Evolutionary conservation across 2,113 vertebrate species (phyloP).

Genomic region (Tetraodon nigroviridis): DNA sequence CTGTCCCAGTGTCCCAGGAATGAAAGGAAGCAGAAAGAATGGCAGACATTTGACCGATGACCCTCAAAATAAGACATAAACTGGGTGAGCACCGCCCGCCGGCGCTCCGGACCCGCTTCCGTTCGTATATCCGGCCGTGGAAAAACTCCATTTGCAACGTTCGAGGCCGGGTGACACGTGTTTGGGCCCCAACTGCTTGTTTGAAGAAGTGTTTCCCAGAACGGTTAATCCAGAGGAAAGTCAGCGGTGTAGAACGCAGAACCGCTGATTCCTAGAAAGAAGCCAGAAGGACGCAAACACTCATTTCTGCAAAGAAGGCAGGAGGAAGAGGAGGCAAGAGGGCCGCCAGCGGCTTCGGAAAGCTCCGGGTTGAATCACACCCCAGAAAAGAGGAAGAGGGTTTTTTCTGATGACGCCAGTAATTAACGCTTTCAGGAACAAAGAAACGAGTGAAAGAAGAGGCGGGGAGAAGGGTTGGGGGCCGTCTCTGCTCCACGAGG

Average conservation of each 20-base stretch:
- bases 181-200: not conserved
- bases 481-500: too few relatives aligned
- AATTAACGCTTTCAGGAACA: constrained; percentile 7
- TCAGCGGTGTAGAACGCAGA: not conserved
- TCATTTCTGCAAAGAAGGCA: not conserved
- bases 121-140: not conserved
- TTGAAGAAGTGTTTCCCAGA: not conserved
- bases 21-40: too few relatives aligned
- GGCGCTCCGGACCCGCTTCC: too few relatives aligned
- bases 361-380: not conserved
- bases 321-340: not conserved
- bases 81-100: too few relatives aligned
- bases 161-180: not conserved
- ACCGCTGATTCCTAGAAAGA: not conserved
- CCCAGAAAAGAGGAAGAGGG: constrained; percentile 19
- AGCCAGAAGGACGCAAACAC: too few relatives aligned
- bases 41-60: too few relatives aligned
- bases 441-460: not conserved
- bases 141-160: not conserved
- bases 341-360: too few relatives aligned
- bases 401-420: not conserved
- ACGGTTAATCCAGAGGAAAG: not conserved
- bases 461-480: constrained; percentile 17
- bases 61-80: too few relatives aligned
- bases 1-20: too few relatives aligned